Evolutionary conservation across 2,888 invertebrate species (phyloP).

Genomic region (Cryptocephalus moraei): DNA sequence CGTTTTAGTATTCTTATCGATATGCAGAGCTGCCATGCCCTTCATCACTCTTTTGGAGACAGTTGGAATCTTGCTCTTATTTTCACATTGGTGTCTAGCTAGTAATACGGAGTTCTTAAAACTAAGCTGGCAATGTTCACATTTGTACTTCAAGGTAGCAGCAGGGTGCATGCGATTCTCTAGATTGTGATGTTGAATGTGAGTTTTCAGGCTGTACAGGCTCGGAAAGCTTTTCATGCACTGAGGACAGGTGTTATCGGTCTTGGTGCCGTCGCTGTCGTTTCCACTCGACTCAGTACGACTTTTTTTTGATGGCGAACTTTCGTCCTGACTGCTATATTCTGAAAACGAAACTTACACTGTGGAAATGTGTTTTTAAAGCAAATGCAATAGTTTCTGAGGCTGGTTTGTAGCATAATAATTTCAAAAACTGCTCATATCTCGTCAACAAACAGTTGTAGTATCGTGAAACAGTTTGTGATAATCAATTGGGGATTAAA

Average conservation of each 20-base stretch:
- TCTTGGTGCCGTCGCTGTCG: conserved; percentile 11
- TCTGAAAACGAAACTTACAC: background rate
- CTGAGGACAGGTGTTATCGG: conserved; percentile 28
- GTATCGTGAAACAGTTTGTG: too few relatives aligned
- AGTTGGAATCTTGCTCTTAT: conserved; percentile 2
- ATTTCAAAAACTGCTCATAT: too few relatives aligned
- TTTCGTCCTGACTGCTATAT: conserved; percentile 2
- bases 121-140: conserved; percentile 24
- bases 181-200: conserved; percentile 32
- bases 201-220: conserved; percentile 31
- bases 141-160: conserved; percentile 26
- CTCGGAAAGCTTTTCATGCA: conserved; percentile 35
- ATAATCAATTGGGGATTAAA: too few relatives aligned
- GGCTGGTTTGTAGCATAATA: too few relatives aligned
- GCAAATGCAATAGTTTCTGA: too few relatives aligned
- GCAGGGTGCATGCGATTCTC: conserved; percentile 18
- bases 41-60: background rate
- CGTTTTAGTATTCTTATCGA: background rate
- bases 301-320: conserved; percentile 17
- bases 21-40: background rate
- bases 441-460: too few relatives aligned
- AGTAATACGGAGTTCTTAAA: conserved; percentile 30
- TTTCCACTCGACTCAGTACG: conserved; percentile 14
- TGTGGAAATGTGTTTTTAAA: conserved; percentile 12
- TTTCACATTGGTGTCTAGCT: conserved; percentile 24